Percentiles rank a stretch among this genome's conserved stretches.
These are phyloP conservation scores for Pangasius mekongensis DNA, from an alignment of 2,797 vertebrate species.

Conservation along the genomic window DNA sequence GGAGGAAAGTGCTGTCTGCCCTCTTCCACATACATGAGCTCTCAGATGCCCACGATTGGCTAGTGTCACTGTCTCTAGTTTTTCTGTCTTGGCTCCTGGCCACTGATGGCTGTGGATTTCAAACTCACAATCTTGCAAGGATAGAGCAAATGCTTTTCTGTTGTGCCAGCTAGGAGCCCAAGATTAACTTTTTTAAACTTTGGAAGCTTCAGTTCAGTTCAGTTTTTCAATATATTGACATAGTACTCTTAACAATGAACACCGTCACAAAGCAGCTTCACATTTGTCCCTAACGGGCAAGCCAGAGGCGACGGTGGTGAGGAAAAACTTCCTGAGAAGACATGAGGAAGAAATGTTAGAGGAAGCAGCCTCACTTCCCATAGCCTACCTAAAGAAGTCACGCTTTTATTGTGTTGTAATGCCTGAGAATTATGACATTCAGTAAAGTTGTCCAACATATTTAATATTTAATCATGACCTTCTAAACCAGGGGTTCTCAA, in stretches of 20 bases:
- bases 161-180: background rate
- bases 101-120: background rate
- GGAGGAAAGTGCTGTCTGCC: background rate
- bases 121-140: background rate
- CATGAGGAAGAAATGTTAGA: too few relatives aligned
- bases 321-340: too few relatives aligned
- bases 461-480: background rate
- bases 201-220: too few relatives aligned
- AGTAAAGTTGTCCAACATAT: background rate
- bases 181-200: too few relatives aligned
- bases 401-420: background rate
- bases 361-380: too few relatives aligned
- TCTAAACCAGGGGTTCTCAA: background rate
- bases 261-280: background rate
- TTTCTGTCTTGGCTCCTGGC: background rate
- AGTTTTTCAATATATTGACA: background rate
- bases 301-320: too few relatives aligned
- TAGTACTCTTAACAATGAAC: background rate
- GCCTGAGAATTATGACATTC: background rate
- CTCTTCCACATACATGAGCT: background rate
- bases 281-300: background rate
- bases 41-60: background rate
- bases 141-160: background rate
- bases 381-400: background rate
- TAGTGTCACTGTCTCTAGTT: background rate